Conservation (phyloP, 2,888 invertebrate genomes). For the Acanthosoma haemorrhoidale region DNA sequence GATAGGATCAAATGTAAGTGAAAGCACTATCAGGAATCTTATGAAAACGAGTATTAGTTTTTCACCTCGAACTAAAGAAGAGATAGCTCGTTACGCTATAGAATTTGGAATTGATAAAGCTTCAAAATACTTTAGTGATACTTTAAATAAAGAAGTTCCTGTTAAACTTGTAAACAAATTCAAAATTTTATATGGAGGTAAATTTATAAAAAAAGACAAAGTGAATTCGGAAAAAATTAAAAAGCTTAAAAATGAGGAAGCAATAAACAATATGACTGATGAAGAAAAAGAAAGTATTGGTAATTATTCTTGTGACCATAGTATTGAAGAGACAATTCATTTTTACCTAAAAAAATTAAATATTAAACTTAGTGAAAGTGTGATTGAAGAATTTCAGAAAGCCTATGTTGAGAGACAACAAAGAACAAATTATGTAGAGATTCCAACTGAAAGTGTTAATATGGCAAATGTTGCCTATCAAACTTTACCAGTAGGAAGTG, state of each 20-base stretch:
- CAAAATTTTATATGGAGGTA: constrained; percentile 30
- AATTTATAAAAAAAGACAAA: neutral
- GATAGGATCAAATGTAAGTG: constrained; percentile 35
- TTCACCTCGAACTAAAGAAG: constrained; percentile 35
- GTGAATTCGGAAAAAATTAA: neutral
- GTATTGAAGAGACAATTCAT: constrained; percentile 30
- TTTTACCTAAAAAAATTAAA: constrained; percentile 31
- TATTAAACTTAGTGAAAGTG: constrained; percentile 29
- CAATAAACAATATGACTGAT: constrained; percentile 28
- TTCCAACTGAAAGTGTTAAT: neutral
- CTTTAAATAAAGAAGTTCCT: constrained; percentile 34
- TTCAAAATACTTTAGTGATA: constrained; percentile 34
- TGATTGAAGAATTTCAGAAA: constrained; percentile 27
- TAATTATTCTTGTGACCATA: constrained; percentile 29
- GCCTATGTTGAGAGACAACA: constrained; percentile 27
- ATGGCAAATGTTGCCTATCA: neutral
- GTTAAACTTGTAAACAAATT: constrained; percentile 34
- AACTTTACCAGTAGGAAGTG: neutral
- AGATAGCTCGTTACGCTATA: constrained; percentile 37
- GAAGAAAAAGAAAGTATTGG: constrained; percentile 35
- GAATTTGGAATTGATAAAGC: constrained; percentile 36
- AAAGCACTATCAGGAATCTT: constrained; percentile 39
- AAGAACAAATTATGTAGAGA: neutral
- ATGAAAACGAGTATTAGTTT: constrained; percentile 36
- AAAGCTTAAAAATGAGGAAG: neutral